These are phyloP conservation scores for Scrobipalpa costella DNA, from an alignment of 2,888 invertebrate species.

Conservation along the genomic window DNA sequence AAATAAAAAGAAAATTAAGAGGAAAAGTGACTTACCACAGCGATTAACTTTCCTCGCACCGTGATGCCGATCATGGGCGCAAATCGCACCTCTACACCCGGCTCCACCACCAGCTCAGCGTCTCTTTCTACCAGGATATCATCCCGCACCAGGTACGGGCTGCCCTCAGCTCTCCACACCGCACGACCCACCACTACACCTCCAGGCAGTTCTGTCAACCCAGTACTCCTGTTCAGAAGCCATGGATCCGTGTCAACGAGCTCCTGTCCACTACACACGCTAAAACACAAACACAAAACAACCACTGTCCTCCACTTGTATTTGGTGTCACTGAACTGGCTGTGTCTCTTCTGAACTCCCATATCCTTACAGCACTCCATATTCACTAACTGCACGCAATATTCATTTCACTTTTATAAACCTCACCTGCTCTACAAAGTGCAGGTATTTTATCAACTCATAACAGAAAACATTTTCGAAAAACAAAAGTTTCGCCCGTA, in stretches of 20 bases:
- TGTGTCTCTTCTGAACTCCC: slow-evolving; percentile 75
- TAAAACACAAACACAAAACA: slow-evolving; percentile 52
- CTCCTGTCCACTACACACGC: slow-evolving; percentile 65
- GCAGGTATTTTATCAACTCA: slow-evolving; percentile 48
- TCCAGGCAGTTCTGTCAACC: slow-evolving; percentile 82
- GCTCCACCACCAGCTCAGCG: slow-evolving; percentile 91
- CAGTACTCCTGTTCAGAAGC: slow-evolving; percentile 66
- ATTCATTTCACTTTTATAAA: slow-evolving; percentile 69
- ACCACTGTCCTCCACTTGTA: slow-evolving; percentile 78
- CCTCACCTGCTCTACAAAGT: slow-evolving; percentile 57
- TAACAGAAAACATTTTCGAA: slow-evolving; percentile 41
- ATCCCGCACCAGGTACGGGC: slow-evolving; percentile 89
- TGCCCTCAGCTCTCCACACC: slow-evolving; percentile 79
- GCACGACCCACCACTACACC: slow-evolving; percentile 82
- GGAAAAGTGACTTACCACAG: slow-evolving; percentile 86
- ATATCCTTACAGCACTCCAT: slow-evolving; percentile 71
- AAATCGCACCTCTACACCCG: slow-evolving; percentile 94
- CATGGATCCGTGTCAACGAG: slow-evolving; percentile 63
- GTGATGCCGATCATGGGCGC: slow-evolving; percentile 96
- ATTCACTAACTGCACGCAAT: slow-evolving; percentile 60
- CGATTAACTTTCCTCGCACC: slow-evolving; percentile 92
- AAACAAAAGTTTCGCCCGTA: slow-evolving; percentile 38
- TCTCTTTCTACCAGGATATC: slow-evolving; percentile 90
- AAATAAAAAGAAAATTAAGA: neutral
- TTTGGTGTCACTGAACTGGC: slow-evolving; percentile 78